phyloP scores from a whole-genome alignment of 2,113 vertebrate genomes.

The Protomyctophum bolini region DNA sequence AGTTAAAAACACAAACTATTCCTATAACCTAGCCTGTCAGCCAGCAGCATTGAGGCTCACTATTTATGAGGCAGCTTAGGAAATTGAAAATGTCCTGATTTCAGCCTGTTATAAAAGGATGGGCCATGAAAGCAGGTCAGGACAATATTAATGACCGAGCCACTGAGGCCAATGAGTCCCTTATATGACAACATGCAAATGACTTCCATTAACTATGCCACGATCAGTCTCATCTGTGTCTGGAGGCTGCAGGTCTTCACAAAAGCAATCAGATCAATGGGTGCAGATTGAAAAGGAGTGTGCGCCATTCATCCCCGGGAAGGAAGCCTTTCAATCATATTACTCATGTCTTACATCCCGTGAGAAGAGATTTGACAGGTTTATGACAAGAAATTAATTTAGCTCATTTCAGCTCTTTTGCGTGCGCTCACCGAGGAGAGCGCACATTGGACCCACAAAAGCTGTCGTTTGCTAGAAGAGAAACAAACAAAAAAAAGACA shows the following conservation, averaged over 20 bases:
- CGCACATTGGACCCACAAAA: no score
- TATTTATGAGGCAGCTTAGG: conserved; percentile 49
- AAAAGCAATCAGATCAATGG: conserved; percentile 45
- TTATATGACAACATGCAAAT: conserved; percentile 55
- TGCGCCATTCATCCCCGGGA: conserved; percentile 17
- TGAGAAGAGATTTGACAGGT: background rate
- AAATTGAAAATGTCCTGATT: conserved; percentile 61
- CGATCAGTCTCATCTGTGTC: conserved; percentile 17
- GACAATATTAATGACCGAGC: conserved; percentile 44
- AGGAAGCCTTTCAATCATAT: conserved; percentile 36
- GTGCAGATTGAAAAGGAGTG: conserved; percentile 11
- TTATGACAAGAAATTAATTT: conserved; percentile 13
- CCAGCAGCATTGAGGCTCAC: conserved; percentile 14
- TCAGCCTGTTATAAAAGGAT: conserved; percentile 48
- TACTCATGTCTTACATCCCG: conserved; percentile 42
- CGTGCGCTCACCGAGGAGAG: no score
- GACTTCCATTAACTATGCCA: conserved; percentile 34
- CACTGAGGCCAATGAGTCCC: conserved; percentile 34
- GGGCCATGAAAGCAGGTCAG: conserved; percentile 40
- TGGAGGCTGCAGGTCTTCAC: conserved; percentile 37
- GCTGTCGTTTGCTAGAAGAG: no score
- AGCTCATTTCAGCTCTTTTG: background rate
- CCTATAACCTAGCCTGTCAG: conserved; percentile 25
- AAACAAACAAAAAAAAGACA: no score
- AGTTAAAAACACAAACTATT: conserved; percentile 29